A percentile compares a stretch with the other conserved stretches of the same genome.
phyloP scores from a whole-genome alignment of 1,140 invertebrate genomes.

The Kradibia gibbosae region DNA sequence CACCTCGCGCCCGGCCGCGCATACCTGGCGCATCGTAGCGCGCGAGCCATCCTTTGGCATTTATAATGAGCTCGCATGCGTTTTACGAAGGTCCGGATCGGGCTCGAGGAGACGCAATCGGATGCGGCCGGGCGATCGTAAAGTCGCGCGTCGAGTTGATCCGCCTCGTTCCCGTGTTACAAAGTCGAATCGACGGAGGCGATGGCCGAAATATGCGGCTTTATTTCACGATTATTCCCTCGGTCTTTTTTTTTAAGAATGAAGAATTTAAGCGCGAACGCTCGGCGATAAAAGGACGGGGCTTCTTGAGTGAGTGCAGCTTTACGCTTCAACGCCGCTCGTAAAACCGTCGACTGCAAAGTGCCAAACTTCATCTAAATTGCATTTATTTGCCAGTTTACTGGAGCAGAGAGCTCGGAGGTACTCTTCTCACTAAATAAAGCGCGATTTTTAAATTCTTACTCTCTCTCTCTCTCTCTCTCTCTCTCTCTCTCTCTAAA shows the following conservation, averaged over 20 bases:
- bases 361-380: constrained; percentile 4
- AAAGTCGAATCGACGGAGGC: constrained; percentile 35
- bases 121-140: constrained; percentile 53
- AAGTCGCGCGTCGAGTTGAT: not conserved
- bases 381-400: constrained; percentile 35
- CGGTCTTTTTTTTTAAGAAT: not conserved
- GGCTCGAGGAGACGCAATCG: constrained; percentile 47
- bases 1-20: constrained; percentile 52
- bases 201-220: constrained; percentile 38
- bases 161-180: constrained; percentile 7
- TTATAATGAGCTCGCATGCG: constrained; percentile 39
- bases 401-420: not conserved
- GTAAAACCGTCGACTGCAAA: not conserved
- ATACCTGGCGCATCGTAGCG: not conserved
- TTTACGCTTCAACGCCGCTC: not conserved
- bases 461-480: too few relatives aligned
- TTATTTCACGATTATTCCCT: constrained; percentile 46
- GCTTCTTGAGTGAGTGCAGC: not conserved
- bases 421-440: not conserved
- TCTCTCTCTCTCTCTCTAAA: too few relatives aligned
- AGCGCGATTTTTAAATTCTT: not conserved
- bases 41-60: not conserved
- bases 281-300: not conserved
- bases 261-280: not conserved
- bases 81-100: constrained; percentile 48